phyloP scores from a whole-genome alignment of 2,888 invertebrate genomes.

The Trichopria drosophilae region DNA sequence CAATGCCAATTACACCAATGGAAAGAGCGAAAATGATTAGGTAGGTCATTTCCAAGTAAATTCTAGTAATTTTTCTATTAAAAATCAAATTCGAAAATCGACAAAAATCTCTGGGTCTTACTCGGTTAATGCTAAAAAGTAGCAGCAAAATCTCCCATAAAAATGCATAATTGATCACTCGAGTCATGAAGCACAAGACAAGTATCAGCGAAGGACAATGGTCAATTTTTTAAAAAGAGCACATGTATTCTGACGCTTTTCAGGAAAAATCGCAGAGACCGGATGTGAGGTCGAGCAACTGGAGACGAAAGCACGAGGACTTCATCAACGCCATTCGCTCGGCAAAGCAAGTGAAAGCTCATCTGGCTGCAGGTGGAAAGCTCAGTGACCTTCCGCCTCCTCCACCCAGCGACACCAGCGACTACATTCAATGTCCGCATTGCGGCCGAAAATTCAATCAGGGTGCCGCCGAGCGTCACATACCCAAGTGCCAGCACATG shows the following conservation, averaged over 20 bases:
- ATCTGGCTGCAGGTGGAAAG: conserved; percentile 82
- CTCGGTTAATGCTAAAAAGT: too few species aligned
- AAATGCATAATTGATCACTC: too few species aligned
- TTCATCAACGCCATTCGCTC: conserved; percentile 89
- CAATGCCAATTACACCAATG: too few species aligned
- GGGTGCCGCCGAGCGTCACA: conserved; percentile 84
- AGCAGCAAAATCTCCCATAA: too few species aligned
- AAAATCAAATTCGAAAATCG: too few species aligned
- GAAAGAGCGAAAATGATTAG: too few species aligned
- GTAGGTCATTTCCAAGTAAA: too few species aligned
- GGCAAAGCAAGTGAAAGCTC: conserved; percentile 81
- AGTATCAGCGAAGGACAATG: too few species aligned
- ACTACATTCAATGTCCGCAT: conserved; percentile 88
- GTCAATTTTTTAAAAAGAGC: too few species aligned
- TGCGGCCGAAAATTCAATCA: conserved; percentile 85
- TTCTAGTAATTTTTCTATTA: too few species aligned
- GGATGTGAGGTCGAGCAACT: conserved; percentile 64
- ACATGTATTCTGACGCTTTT: conserved; percentile 27
- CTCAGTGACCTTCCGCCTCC: conserved; percentile 87
- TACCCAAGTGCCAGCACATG: conserved; percentile 86
- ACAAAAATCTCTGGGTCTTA: too few species aligned
- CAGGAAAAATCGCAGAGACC: conserved; percentile 45
- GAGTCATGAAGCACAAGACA: too few species aligned
- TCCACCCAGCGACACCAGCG: conserved; percentile 84
- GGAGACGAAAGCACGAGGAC: conserved; percentile 92